Percentiles rank a stretch among this genome's conserved stretches.
Evolutionary conservation across 2,113 vertebrate species (phyloP).

Genomic region (Salvator merianae): DNA sequence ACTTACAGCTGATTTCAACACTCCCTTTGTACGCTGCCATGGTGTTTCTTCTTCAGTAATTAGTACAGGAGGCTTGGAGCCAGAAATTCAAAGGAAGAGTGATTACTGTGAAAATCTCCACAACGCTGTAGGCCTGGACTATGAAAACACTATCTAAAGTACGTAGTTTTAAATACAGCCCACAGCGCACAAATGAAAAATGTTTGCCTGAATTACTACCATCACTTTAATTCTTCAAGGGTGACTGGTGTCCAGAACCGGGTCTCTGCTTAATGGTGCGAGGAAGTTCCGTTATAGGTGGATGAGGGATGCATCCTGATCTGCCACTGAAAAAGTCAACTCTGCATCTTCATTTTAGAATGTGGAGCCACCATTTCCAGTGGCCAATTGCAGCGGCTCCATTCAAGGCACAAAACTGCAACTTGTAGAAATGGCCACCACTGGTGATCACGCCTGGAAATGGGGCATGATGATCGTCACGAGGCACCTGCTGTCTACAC

Average conservation of each 20-base stretch:
- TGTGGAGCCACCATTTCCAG: too few relatives aligned
- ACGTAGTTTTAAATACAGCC: not conserved
- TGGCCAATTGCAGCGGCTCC: too few relatives aligned
- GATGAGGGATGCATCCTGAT: too few relatives aligned
- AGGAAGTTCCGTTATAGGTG: too few relatives aligned
- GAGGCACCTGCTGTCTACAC: too few relatives aligned
- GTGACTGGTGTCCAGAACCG: not conserved
- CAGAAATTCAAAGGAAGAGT: not conserved
- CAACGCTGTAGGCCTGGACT: not conserved
- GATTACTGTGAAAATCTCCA: not conserved
- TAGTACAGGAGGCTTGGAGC: not conserved
- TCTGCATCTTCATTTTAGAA: too few relatives aligned
- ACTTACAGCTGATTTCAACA: not conserved
- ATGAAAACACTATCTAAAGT: not conserved
- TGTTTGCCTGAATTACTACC: not conserved
- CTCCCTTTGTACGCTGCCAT: not conserved
- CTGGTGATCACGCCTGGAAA: too few relatives aligned
- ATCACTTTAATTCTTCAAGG: not conserved
- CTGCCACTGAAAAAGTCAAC: too few relatives aligned
- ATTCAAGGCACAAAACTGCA: too few relatives aligned
- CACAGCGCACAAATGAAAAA: not conserved
- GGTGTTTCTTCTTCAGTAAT: not conserved
- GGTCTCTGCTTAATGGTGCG: too few relatives aligned
- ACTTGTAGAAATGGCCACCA: too few relatives aligned
- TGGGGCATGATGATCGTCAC: too few relatives aligned